Evolutionary conservation across 2,888 invertebrate species (phyloP).

Genomic region (Drosophila mimica): DNA sequence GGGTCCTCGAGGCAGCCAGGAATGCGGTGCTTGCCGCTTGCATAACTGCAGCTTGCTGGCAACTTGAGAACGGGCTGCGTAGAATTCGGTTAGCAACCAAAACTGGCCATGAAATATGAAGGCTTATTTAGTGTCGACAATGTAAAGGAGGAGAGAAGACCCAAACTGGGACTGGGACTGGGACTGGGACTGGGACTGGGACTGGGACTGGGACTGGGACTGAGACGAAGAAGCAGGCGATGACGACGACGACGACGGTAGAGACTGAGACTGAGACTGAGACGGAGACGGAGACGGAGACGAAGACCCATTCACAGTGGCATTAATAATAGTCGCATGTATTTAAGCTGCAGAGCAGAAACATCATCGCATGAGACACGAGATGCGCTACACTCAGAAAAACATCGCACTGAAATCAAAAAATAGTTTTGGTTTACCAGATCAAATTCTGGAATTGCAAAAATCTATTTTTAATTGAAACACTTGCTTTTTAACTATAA

Average conservation of each 20-base stretch:
- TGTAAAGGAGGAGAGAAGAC: conserved; percentile 26
- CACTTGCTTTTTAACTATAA: neutral
- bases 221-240: too few species aligned
- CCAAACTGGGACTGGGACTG: neutral
- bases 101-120: conserved; percentile 77
- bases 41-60: conserved; percentile 51
- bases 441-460: neutral
- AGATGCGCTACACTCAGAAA: conserved; percentile 1
- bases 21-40: conserved; percentile 68
- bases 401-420: neutral
- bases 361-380: conserved; percentile 21
- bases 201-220: neutral
- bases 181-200: neutral
- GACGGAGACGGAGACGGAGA: neutral
- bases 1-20: conserved; percentile 36
- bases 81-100: conserved; percentile 74
- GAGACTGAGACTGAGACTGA: neutral
- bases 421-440: neutral
- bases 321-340: conserved; percentile 63
- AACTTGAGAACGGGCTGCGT: conserved; percentile 56
- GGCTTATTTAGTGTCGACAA: conserved; percentile 81
- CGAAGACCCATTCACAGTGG: conserved; percentile 60
- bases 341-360: conserved; percentile 63
- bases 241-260: conserved; percentile 52
- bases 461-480: neutral